Evolutionary conservation across 2,888 invertebrate species (phyloP).

Genomic region (Thyatira batis): DNA sequence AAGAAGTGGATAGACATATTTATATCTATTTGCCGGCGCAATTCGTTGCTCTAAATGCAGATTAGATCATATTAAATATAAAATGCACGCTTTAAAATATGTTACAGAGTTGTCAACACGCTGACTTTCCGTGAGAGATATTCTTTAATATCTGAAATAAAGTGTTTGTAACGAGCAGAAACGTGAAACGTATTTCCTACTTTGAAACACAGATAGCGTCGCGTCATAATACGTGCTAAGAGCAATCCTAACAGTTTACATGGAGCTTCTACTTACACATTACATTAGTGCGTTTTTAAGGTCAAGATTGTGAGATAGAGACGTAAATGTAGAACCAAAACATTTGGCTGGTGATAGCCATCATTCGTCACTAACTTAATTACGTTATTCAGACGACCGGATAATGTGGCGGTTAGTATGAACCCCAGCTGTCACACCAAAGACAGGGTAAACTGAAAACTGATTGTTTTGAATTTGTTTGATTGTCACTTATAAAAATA

Average conservation of each 20-base stretch:
- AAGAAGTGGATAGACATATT: conserved; percentile 17
- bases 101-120: conserved; percentile 3
- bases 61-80: background rate
- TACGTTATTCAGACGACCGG: too few relatives aligned
- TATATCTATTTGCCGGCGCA: conserved; percentile 13
- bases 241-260: background rate
- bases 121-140: conserved; percentile 13
- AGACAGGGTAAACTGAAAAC: too few relatives aligned
- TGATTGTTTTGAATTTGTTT: too few relatives aligned
- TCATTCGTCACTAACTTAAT: too few relatives aligned
- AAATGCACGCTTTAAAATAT: too few relatives aligned
- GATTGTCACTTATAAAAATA: too few relatives aligned
- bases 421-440: too few relatives aligned
- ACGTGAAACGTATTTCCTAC: too few relatives aligned
- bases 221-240: background rate
- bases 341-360: background rate
- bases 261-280: background rate
- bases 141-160: conserved; percentile 21
- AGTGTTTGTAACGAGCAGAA: conserved; percentile 41
- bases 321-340: background rate
- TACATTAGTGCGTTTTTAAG: background rate
- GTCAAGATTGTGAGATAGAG: background rate
- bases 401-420: too few relatives aligned
- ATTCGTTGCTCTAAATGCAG: too few relatives aligned
- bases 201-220: conserved; percentile 37